Evolutionary conservation across 2,888 invertebrate species (phyloP), one percentile per base, ranked within the genome.

Genomic region (Hyppa rectilinea): DNA sequence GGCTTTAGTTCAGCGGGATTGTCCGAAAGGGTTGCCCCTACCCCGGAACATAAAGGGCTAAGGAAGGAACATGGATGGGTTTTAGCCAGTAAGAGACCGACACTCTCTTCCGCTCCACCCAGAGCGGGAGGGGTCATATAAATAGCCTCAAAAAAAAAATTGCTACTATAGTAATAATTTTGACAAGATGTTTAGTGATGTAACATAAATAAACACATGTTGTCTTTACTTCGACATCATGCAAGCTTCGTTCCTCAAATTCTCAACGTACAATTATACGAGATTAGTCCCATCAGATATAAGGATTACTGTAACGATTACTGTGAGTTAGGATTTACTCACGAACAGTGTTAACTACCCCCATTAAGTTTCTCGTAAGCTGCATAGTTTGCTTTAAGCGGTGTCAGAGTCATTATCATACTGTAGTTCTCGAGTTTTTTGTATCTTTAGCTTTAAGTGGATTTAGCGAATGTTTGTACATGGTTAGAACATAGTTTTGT

Each of bases 221-320:
- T 20, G 20, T 26, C 26, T 7, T 60, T 66, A 64, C 71, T 71
- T 71, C 1, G 2, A 64, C 34, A 70, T 53, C 77, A 77, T 67
- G 29, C 6, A 34, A 40, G 14, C 47, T 66, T 81, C 86, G 84
- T 79, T 55, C n/a, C 47, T 69, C 71, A 4, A 38, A 66, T 73
- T 82, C 55, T 5, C 4, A 14, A 14, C 67, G 14, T 45, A 75
- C 80, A 87, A 88, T 88, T 89, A 87, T 77, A 81, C 81, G 75
- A 85, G 87, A 89, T 88, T 87, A 89, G 87, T 86, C 83, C 82
- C 85, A 81, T 81, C 78, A 85, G 85, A 80, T 84, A 80, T 67
- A 63, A 77, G 85, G 72, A 84, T 86, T 84, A 87, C 80, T 80
- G 82, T 78, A 60, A 60, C 70, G 79, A 82, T 65, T 84, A 85